Evolutionary conservation across 2,113 vertebrate species (phyloP), one percentile per base, ranked within the genome.

Genomic region (Corythaeola cristata): DNA sequence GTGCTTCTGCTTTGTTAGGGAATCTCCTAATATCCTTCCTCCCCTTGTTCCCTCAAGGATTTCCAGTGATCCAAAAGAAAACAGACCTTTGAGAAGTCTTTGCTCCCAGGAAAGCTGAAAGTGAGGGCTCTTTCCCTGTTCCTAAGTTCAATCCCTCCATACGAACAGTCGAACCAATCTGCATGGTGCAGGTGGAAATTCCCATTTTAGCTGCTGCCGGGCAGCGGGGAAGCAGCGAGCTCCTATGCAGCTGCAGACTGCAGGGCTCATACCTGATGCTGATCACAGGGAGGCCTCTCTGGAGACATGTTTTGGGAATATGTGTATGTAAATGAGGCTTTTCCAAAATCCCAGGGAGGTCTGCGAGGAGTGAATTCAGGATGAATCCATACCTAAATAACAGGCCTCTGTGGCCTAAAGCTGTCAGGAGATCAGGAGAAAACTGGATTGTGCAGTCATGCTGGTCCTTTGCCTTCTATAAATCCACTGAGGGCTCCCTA

Each of bases 401-500:
- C 30, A 62, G 37, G 33, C 2, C 26, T 69, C 68, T 84, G 39
- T 37, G 30, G 30, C 32, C 37, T 63, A 56, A 88, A 67, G 47
- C 15, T 85, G 82, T 22, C 9, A n/a, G 32, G n/a, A 82, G 9
- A 59, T 8, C 41, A 82, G 35, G 26, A 82, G 58, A 59, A 72
- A 92, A 59, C 8, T 22, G 45, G 32, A 44, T 44, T 15, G 39
- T 39, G 39, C 39, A 67, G 47, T 67, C 41, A 15, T 28, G 30
- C 19, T 68, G 75, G 39, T 60, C 30, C 44, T 55, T 84, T 85
- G 10, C 9, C 32, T 3, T 90, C 67, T 23, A 11, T 8, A 88
- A 79, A 11, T 21, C 41, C 64, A 59, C 1, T 0, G 0, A 78
- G n/a, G 11, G 6, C 22, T 4, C n/a, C 0, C 0, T 2, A 30